Evolutionary conservation across 2,113 vertebrate species (phyloP).

Genomic region (Sebastes fasciatus): DNA sequence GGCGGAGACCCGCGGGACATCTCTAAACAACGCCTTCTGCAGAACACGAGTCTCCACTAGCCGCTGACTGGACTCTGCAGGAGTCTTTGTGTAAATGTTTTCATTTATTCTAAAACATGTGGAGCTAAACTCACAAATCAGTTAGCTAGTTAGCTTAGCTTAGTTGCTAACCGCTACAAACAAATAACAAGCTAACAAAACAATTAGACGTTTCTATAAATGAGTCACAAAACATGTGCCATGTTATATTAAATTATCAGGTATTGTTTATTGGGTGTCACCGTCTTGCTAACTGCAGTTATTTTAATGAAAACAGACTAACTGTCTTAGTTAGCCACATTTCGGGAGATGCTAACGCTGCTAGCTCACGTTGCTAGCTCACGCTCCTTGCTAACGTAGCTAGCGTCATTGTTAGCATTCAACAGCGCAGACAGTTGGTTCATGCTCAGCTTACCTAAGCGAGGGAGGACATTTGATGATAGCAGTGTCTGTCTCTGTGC

Average conservation of each 20-base stretch:
- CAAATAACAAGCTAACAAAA: conserved; percentile 67
- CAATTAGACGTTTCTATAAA: neutral
- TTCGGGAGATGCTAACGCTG: conserved; percentile 26
- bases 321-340: conserved; percentile 1
- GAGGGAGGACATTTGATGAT: conserved; percentile 16
- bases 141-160: conserved; percentile 42
- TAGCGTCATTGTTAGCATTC: conserved; percentile 70
- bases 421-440: conserved; percentile 19
- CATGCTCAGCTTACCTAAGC: conserved; percentile 1
- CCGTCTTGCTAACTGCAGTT: neutral
- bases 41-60: conserved; percentile 78
- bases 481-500: neutral
- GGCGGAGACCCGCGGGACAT: conserved; percentile 78
- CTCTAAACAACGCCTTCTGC: conserved; percentile 61
- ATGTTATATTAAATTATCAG: neutral
- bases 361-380: conserved; percentile 31
- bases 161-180: conserved; percentile 73
- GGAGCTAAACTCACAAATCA: conserved; percentile 17
- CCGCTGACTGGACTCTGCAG: conserved; percentile 77
- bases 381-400: conserved; percentile 13
- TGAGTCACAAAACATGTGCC: neutral
- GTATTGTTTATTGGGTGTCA: neutral
- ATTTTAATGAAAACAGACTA: neutral
- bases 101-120: conserved; percentile 53
- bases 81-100: conserved; percentile 72